Evolutionary conservation across 2,113 vertebrate genomes (phyloP).

Genomic region (Raja brachyura): DNA sequence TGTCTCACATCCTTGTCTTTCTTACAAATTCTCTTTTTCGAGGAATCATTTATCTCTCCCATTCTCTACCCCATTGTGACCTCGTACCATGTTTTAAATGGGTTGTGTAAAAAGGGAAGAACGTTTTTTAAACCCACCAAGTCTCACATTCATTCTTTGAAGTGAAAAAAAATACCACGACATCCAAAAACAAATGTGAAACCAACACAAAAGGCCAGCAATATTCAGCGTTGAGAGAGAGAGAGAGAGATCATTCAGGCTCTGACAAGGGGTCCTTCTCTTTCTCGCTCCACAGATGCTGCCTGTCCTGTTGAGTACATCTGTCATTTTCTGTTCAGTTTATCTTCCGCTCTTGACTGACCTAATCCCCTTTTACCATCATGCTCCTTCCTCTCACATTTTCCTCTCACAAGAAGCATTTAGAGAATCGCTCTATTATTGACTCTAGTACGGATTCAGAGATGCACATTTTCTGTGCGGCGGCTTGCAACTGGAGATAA

Average conservation of each 20-base stretch:
- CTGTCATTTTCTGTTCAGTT: too few species aligned
- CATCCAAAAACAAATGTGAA: too few species aligned
- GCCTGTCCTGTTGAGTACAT: too few species aligned
- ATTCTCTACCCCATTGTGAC: too few species aligned
- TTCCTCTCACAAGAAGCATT: not conserved
- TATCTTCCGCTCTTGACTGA: not conserved
- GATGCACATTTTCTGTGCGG: not conserved
- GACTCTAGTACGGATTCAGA: not conserved
- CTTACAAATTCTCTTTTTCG: not conserved
- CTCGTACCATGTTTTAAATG: not conserved
- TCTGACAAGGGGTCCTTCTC: too few species aligned
- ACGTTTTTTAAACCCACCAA: not conserved
- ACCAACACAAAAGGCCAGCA: too few species aligned
- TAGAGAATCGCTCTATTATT: not conserved
- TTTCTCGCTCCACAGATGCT: too few species aligned
- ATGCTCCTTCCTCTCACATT: not conserved
- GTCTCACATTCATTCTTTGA: not conserved
- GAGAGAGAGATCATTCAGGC: too few species aligned
- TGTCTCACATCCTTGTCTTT: too few species aligned
- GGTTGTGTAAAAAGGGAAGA: not conserved
- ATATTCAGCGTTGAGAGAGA: too few species aligned
- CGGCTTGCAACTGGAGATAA: slow-evolving; percentile 22
- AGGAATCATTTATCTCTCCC: not conserved
- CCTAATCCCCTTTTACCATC: not conserved
- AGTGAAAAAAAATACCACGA: too few species aligned